phyloP scores from a whole-genome alignment of 2,113 vertebrate species.

The Hucho hucho region DNA sequence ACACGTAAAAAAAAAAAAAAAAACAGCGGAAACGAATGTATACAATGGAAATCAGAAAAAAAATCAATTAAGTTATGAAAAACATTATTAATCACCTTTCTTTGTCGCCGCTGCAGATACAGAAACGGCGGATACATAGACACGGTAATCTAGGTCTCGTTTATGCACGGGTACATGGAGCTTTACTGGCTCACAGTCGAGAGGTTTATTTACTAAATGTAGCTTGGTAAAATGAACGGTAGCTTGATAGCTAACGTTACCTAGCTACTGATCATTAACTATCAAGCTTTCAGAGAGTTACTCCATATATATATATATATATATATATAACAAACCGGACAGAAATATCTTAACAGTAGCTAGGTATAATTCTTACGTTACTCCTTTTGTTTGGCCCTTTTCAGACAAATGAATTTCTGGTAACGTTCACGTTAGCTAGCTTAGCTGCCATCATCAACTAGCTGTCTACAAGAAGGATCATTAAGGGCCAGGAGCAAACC shows the following conservation, averaged over 20 bases:
- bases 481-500: neutral
- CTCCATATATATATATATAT: too few species aligned
- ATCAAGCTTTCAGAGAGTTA: neutral
- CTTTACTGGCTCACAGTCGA: constrained; percentile 12
- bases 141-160: constrained; percentile 33
- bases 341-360: too few species aligned
- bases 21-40: constrained; percentile 46
- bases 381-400: too few species aligned
- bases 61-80: constrained; percentile 83
- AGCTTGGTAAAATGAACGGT: constrained; percentile 52
- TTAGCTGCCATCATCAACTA: neutral
- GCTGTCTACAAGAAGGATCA: neutral
- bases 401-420: neutral
- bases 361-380: too few species aligned
- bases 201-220: constrained; percentile 58
- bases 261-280: constrained; percentile 14
- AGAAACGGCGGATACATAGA: constrained; percentile 73
- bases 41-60: constrained; percentile 70
- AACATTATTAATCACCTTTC: constrained; percentile 80
- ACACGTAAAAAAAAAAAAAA: constrained; percentile 12
- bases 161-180: constrained; percentile 21
- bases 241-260: constrained; percentile 46
- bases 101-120: constrained; percentile 70
- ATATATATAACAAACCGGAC: too few species aligned
- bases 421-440: neutral